phyloP scores from a whole-genome alignment of 92 coral and sea anemone species.

The Actinernus sp. region DNA sequence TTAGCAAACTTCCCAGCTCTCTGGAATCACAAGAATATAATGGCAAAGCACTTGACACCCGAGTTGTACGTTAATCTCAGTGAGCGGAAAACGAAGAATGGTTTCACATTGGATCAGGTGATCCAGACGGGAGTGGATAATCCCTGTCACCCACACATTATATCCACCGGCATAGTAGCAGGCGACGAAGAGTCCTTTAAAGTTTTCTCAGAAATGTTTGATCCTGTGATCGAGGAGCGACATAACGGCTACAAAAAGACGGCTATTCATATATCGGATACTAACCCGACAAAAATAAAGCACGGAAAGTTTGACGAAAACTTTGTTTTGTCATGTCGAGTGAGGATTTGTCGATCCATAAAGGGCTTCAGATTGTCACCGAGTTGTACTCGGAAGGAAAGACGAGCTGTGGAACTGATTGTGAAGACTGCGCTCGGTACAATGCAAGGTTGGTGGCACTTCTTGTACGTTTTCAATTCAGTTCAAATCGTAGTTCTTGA shows the following conservation, averaged over 20 bases:
- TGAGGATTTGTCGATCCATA: constrained; percentile 54
- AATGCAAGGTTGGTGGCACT: constrained; percentile 33
- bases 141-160: constrained; percentile 47
- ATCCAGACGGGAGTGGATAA: constrained; percentile 64
- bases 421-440: constrained; percentile 48
- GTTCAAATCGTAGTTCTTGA: neutral
- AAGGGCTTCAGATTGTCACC: constrained; percentile 59
- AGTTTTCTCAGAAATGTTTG: constrained; percentile 57
- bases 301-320: constrained; percentile 73
- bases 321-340: constrained; percentile 63
- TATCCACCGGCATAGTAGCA: constrained; percentile 49
- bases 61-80: constrained; percentile 58
- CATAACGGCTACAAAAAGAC: constrained; percentile 63
- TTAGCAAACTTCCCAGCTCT: constrained; percentile 52
- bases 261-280: constrained; percentile 35
- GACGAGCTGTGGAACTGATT: constrained; percentile 41
- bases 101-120: constrained; percentile 59
- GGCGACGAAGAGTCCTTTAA: constrained; percentile 58
- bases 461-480: neutral
- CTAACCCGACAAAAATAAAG: constrained; percentile 49
- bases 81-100: constrained; percentile 27
- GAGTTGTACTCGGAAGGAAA: constrained; percentile 40
- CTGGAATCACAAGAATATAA: constrained; percentile 64
- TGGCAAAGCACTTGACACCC: constrained; percentile 66
- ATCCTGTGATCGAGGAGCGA: constrained; percentile 65